phyloP scores from a whole-genome alignment of 2,888 invertebrate genomes.

The Germaria angustata region DNA sequence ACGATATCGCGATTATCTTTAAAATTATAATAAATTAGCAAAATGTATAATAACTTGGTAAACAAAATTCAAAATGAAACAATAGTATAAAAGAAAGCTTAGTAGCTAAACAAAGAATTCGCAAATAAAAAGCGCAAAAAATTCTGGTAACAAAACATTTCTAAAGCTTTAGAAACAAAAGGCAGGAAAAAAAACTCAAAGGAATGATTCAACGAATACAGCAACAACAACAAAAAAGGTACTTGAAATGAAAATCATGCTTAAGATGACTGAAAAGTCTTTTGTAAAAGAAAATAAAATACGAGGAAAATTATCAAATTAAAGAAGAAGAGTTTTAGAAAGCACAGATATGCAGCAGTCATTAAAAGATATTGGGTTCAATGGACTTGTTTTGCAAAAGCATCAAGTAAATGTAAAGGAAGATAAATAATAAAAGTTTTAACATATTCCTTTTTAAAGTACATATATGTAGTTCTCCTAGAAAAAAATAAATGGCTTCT shows the following conservation, averaged over 20 bases:
- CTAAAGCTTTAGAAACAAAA: slow-evolving; percentile 18
- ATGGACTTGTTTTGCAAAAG: no score
- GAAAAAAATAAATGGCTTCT: no score
- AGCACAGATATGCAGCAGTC: no score
- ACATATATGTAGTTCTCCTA: no score
- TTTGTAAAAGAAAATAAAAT: neutral
- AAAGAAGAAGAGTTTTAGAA: no score
- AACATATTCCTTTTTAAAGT: no score
- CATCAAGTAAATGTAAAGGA: no score
- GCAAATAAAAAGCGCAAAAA: neutral
- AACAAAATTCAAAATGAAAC: neutral
- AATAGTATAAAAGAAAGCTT: neutral
- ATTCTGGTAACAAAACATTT: slow-evolving; percentile 19
- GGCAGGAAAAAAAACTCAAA: neutral
- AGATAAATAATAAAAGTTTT: no score
- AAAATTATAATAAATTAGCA: neutral
- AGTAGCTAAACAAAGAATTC: neutral
- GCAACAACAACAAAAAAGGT: slow-evolving; percentile 19
- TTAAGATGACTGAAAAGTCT: neutral
- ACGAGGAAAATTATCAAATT: neutral
- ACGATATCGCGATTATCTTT: neutral
- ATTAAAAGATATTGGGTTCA: no score
- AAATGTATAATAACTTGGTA: neutral
- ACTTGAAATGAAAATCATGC: slow-evolving; percentile 39
- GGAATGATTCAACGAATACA: neutral